Evolutionary conservation across 1,140 invertebrate species (phyloP), one percentile per base, ranked within the genome.

Genomic region (Rhagoletis zephyria): DNA sequence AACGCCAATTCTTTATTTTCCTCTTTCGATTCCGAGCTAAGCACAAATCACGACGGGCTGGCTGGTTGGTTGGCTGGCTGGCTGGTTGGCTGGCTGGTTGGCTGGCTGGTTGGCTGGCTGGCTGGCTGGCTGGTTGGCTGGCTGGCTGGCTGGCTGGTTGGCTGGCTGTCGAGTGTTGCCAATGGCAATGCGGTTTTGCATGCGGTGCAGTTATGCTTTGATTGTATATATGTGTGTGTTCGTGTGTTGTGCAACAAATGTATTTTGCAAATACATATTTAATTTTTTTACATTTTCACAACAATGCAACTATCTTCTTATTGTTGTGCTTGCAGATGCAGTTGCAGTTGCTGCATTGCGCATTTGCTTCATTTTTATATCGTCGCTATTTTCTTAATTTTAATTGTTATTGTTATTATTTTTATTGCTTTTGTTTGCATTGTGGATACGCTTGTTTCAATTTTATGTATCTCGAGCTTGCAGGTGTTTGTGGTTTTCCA

Each of bases 111-210:
- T 30, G 30, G 30, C 30, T 30, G 30, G 30, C 1, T 30, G 30
- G 30, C 30, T 30, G 30, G 30, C 30, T 77, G 74, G 30, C 30
- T 30, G 30, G 30, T 1, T 30, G 30, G 30, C 1, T 30, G 30
- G 30, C 30, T 30, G 74, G 74, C 74, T 30, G 30, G 30, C 30
- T 30, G 30, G 30, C 30, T 30, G 30, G 30, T 30, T 30, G 30
- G 30, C 30, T 30, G 30, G 30, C 30, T 77, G 74, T 45, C 74
- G 19, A 56, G 74, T 48, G 74, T 56, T 81, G 74, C 74, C 74
- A 81, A 56, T 81, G 74, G 48, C 74, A 81, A 81, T 81, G 74
- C 74, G 74, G 74, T 81, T 81, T 81, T 81, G 74, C 16, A 56
- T 56, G 74, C 48, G 9, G 4, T 81, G 74, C 74, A 81, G 30